Evolutionary conservation across 1,140 invertebrate genomes (phyloP).

Genomic region (Diprion similis): DNA sequence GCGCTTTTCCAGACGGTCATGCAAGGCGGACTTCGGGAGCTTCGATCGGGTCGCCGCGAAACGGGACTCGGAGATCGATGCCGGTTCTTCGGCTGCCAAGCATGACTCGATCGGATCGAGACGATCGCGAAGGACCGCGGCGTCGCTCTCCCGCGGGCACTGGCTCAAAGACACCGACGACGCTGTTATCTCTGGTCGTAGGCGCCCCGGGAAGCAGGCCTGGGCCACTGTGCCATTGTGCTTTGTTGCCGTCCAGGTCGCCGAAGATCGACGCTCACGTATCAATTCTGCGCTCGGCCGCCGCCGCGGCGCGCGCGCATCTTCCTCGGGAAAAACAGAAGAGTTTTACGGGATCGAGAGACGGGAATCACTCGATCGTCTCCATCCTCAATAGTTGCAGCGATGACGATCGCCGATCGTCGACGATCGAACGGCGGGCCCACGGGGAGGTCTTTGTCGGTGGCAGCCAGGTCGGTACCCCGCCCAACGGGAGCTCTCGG

Average conservation of each 20-base stretch:
- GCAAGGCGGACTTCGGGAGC: background rate
- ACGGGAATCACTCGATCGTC: too few species aligned
- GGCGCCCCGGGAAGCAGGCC: slow-evolving; percentile 23
- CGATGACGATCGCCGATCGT: too few species aligned
- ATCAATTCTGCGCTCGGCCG: background rate
- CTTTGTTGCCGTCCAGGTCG: slow-evolving; percentile 33
- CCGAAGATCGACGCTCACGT: slow-evolving; percentile 15
- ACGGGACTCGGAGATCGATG: background rate
- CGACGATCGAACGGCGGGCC: too few species aligned
- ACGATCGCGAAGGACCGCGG: slow-evolving; percentile 27
- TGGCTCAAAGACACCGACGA: slow-evolving; percentile 53
- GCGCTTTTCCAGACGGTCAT: slow-evolving; percentile 6
- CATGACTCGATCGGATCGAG: slow-evolving; percentile 9
- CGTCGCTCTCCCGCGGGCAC: slow-evolving; percentile 41
- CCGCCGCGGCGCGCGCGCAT: background rate
- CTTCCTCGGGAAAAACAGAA: too few species aligned
- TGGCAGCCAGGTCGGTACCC: background rate
- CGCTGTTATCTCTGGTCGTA: slow-evolving; percentile 44
- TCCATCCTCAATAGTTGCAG: too few species aligned
- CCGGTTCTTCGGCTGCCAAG: background rate
- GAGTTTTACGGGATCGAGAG: too few species aligned
- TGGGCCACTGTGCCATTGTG: slow-evolving; percentile 46
- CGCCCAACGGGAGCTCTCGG: slow-evolving; percentile 9
- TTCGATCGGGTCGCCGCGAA: background rate
- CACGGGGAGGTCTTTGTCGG: slow-evolving; percentile 1